Evolutionary conservation across 2,888 invertebrate species (phyloP).

Genomic region (Chaetogeoica ovagalla): DNA sequence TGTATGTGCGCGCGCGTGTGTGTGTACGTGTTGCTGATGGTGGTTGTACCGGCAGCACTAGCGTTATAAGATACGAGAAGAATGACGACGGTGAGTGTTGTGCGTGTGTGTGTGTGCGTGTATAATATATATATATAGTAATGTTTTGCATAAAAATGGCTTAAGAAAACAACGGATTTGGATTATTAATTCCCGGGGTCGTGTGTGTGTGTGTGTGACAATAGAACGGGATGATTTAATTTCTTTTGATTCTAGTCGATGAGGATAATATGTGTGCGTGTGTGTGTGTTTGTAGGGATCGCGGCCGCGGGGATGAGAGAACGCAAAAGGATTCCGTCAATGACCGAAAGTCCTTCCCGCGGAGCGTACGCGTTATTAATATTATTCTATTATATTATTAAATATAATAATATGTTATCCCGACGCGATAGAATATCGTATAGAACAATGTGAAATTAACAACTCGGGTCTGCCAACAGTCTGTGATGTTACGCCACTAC

Average conservation of each 20-base stretch:
- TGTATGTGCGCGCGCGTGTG: not conserved
- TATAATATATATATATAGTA: no score
- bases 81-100: no score
- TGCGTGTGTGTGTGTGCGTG: no score
- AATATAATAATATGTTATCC: not conserved
- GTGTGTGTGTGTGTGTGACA: not conserved
- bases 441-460: conserved; percentile 50
- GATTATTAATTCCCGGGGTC: conserved; percentile 43
- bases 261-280: not conserved
- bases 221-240: conserved; percentile 29
- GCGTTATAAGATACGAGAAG: no score
- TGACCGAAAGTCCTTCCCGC: conserved; percentile 27
- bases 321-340: conserved; percentile 22
- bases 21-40: no score
- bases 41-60: no score
- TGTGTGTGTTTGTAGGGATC: not conserved
- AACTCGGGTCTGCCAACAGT: conserved; percentile 20
- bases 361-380: not conserved
- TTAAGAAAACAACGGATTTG: conserved; percentile 50
- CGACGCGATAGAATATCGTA: not conserved
- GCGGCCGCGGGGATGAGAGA: not conserved
- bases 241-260: conserved; percentile 44
- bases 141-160: conserved; percentile 51
- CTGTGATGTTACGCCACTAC: not conserved
- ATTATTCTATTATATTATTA: no score